Evolutionary conservation across 2,888 invertebrate genomes (phyloP), one percentile per base, ranked within the genome.

Genomic region (Neelides folsomi): DNA sequence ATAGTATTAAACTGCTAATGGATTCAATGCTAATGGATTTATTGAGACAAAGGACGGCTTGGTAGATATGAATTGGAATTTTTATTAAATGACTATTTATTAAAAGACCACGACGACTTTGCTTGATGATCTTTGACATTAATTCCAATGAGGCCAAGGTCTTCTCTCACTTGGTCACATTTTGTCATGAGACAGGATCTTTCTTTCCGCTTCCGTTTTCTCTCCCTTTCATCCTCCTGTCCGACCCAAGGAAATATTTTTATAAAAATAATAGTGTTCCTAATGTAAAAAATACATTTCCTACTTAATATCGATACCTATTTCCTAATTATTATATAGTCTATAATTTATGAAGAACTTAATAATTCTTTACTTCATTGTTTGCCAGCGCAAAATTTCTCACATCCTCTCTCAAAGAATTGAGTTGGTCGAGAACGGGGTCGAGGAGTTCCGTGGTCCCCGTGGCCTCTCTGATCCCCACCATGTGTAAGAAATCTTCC

Each of bases 71-170:
- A 27, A 27, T 27, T 5, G 27, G 27, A 27, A 27, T 27, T 27
- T 27, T 27, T 7, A 27, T 27, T 41, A 16, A 41, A 40, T 13
- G 35, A 46, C 15, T 46, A 1, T 37, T 36, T n/a, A 13, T 36
- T 19, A 8, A 16, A 15, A 19, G 35, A 42, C 54, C 60, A 59
- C 1, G 59, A 56, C 7, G 62, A 57, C 20, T 44, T 54, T 19
- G 49, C 53, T 1, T 57, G 56, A 51, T 56, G 56, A 49, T 63
- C 63, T 43, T 59, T 61, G 7, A 63, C 34, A 10, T 59, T 54
- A 19, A 63, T 38, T 4, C 57, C 54, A 40, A 45, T 46, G 27
- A 45, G 48, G 12, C 15, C 44, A 4, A 63, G 44, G 9, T 55
- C 43, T n/a, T 52, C 20, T 20, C 63, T 40, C 15, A 56, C 48